phyloP scores from a whole-genome alignment of 2,113 vertebrate genomes.

The Meriones unguiculatus region DNA sequence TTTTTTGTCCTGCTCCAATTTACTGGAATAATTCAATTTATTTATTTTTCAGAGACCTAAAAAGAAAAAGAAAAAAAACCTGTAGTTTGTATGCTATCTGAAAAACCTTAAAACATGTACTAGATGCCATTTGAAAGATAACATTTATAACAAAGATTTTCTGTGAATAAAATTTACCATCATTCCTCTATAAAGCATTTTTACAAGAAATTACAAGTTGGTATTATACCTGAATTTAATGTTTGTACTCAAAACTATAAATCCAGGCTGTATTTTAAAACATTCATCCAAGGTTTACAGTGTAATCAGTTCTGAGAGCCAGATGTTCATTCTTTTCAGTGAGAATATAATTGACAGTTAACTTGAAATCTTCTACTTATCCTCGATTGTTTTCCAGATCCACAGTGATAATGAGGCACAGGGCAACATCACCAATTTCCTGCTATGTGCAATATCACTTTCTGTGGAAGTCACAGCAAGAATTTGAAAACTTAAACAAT shows the following conservation, averaged over 20 bases:
- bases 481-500: slow-evolving; percentile 69
- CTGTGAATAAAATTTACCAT: background rate
- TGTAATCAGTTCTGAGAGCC: slow-evolving; percentile 66
- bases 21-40: background rate
- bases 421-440: slow-evolving; percentile 52
- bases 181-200: background rate
- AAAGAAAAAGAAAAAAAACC: background rate
- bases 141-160: background rate
- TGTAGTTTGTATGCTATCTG: slow-evolving; percentile 17
- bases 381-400: slow-evolving; percentile 58
- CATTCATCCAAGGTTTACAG: slow-evolving; percentile 45
- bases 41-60: slow-evolving; percentile 3
- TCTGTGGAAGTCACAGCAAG: slow-evolving; percentile 2
- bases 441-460: slow-evolving; percentile 60
- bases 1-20: slow-evolving; percentile 43
- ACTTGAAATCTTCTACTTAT: slow-evolving; percentile 57
- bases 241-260: slow-evolving; percentile 19
- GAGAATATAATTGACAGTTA: slow-evolving; percentile 78
- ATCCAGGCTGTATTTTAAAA: slow-evolving; percentile 44
- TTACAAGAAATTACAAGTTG: slow-evolving; percentile 1
- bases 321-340: slow-evolving; percentile 68
- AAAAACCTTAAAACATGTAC: slow-evolving; percentile 18
- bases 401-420: slow-evolving; percentile 64
- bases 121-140: background rate
- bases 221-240: slow-evolving; percentile 4